These are phyloP conservation scores for Mycteria americana DNA, from an alignment of 2,797 vertebrate species.

Conservation along the genomic window DNA sequence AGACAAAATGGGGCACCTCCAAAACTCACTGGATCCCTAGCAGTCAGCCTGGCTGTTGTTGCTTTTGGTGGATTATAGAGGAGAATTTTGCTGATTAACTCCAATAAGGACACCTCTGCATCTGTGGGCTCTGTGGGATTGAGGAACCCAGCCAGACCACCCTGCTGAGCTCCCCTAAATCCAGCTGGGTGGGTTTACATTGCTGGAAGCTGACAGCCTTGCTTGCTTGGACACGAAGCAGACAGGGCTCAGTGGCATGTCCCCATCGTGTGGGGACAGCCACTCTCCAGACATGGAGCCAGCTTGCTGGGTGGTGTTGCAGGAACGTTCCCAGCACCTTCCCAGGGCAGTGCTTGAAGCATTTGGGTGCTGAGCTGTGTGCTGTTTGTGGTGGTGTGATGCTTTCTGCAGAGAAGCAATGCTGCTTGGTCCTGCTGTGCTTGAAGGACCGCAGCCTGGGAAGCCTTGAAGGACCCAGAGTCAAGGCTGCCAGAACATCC, in stretches of 20 bases:
- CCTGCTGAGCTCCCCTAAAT: neutral
- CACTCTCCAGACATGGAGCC: rapidly evolving
- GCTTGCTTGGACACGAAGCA: neutral
- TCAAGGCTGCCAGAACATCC: neutral
- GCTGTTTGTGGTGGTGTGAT: neutral
- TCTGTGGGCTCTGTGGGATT: neutral
- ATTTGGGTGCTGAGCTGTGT: neutral
- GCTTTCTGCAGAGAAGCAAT: neutral
- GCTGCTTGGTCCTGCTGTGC: neutral
- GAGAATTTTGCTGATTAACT: neutral
- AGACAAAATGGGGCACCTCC: neutral
- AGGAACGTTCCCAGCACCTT: neutral
- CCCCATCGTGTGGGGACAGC: rapidly evolving
- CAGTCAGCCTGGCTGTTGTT: neutral
- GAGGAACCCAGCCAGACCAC: neutral
- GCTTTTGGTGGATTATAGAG: neutral
- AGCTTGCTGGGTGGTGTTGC: neutral
- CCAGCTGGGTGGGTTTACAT: neutral
- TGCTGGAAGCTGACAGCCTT: neutral
- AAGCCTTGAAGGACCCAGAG: neutral
- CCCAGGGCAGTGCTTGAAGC: rapidly evolving
- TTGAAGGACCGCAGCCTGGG: neutral
- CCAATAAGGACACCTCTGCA: neutral
- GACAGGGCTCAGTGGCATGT: neutral
- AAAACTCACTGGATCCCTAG: neutral